Evolutionary conservation across 2,113 vertebrate genomes (phyloP).

Genomic region (Nibea coibor): DNA sequence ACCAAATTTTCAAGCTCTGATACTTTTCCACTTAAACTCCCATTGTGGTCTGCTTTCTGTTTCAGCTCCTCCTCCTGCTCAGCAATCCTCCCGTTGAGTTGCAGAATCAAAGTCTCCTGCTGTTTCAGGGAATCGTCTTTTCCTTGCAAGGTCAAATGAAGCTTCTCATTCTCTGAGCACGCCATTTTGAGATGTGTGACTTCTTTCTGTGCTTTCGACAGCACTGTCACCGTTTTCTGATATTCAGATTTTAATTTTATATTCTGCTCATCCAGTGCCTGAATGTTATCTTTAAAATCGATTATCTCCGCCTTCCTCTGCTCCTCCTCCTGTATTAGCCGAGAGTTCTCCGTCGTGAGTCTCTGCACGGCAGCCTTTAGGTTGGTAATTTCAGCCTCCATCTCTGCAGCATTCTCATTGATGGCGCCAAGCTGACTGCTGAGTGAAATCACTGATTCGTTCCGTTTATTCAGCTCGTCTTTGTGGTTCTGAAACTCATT

Average conservation of each 20-base stretch:
- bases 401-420: constrained; percentile 74
- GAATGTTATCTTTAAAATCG: constrained; percentile 76
- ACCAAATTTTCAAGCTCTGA: constrained; percentile 78
- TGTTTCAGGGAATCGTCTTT: constrained; percentile 79
- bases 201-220: constrained; percentile 76
- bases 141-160: constrained; percentile 72
- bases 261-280: constrained; percentile 82
- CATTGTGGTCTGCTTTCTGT: constrained; percentile 76
- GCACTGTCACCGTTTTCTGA: constrained; percentile 59
- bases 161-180: constrained; percentile 73
- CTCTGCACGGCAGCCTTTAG: constrained; percentile 69
- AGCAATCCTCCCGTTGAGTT: constrained; percentile 72
- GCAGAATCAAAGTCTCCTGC: constrained; percentile 80
- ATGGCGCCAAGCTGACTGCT: constrained; percentile 77
- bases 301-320: constrained; percentile 70
- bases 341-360: constrained; percentile 71
- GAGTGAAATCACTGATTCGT: constrained; percentile 74
- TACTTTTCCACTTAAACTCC: constrained; percentile 70
- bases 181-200: constrained; percentile 68
- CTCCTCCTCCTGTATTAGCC: constrained; percentile 71
- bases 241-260: constrained; percentile 80
- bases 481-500: constrained; percentile 74
- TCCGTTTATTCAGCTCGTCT: constrained; percentile 79
- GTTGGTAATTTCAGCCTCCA: constrained; percentile 76
- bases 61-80: constrained; percentile 82